phyloP scores from a whole-genome alignment of 2,888 invertebrate species.

The Opisthograptis luteolata region DNA sequence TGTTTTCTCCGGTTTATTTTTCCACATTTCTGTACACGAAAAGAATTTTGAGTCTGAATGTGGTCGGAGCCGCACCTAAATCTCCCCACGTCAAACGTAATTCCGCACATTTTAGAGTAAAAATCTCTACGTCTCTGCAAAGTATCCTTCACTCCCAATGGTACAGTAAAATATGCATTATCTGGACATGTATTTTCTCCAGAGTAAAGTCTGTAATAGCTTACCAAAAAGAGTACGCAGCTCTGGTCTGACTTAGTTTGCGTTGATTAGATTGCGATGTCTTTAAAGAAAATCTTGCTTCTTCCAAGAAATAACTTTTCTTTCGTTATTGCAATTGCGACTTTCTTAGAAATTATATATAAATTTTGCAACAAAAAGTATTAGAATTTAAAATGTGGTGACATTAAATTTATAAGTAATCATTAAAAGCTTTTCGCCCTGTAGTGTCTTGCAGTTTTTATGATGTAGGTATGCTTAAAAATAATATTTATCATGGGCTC shows the following conservation, averaged over 20 bases:
- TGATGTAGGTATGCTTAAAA: too few relatives aligned
- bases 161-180: neutral
- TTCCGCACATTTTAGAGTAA: conserved; percentile 5
- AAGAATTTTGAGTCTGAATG: conserved; percentile 18
- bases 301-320: conserved; percentile 22
- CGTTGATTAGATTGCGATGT: conserved; percentile 26
- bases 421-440: too few relatives aligned
- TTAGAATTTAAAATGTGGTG: too few relatives aligned
- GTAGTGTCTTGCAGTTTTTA: too few relatives aligned
- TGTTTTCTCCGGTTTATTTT: conserved; percentile 25
- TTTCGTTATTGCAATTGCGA: conserved; percentile 20
- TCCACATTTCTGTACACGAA: conserved; percentile 17
- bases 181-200: neutral
- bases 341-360: conserved; percentile 8
- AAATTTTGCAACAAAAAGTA: too few relatives aligned
- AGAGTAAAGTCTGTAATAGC: neutral
- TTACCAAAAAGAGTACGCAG: conserved; percentile 7
- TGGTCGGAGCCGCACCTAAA: conserved; percentile 2
- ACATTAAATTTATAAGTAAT: too few relatives aligned
- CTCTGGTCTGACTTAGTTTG: conserved; percentile 11
- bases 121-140: neutral
- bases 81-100: conserved; percentile 13
- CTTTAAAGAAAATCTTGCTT: conserved; percentile 21
- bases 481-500: too few relatives aligned
- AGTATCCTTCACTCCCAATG: neutral